Conservation (phyloP, 2,113 vertebrate genomes). For the Gila orcuttii region DNA sequence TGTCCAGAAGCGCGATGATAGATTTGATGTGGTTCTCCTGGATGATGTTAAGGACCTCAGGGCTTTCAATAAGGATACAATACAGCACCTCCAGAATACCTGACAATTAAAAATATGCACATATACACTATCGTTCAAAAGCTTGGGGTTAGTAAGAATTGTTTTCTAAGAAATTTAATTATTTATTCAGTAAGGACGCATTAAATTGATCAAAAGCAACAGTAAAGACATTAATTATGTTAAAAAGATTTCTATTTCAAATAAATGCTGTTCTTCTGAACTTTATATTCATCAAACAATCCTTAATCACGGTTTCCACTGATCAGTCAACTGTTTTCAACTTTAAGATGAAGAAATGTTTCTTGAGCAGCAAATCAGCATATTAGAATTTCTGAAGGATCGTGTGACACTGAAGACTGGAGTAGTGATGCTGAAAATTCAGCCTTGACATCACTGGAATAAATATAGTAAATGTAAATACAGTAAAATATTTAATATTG, state of each 20-base stretch:
- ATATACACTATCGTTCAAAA: neutral
- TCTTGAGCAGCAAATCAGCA: too few species aligned
- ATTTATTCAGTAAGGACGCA: neutral
- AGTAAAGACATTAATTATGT: too few species aligned
- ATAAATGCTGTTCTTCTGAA: too few species aligned
- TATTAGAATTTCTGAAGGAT: too few species aligned
- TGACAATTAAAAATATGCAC: conserved; percentile 53
- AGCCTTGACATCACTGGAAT: too few species aligned
- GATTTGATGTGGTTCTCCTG: conserved; percentile 96
- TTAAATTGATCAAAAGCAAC: neutral
- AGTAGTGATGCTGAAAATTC: too few species aligned
- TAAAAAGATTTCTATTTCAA: too few species aligned
- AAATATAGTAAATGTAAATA: too few species aligned
- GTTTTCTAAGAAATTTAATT: neutral
- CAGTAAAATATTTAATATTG: too few species aligned
- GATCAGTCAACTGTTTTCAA: too few species aligned
- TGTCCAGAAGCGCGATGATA: conserved; percentile 92
- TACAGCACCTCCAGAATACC: conserved; percentile 95
- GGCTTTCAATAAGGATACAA: conserved; percentile 93
- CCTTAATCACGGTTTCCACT: neutral
- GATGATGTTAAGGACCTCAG: conserved; percentile 93
- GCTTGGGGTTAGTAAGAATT: neutral
- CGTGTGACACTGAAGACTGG: too few species aligned
- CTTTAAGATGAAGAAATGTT: too few species aligned
- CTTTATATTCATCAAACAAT: neutral